Conservation (phyloP, 2,888 invertebrate genomes). For the Eupeodes luniger region DNA sequence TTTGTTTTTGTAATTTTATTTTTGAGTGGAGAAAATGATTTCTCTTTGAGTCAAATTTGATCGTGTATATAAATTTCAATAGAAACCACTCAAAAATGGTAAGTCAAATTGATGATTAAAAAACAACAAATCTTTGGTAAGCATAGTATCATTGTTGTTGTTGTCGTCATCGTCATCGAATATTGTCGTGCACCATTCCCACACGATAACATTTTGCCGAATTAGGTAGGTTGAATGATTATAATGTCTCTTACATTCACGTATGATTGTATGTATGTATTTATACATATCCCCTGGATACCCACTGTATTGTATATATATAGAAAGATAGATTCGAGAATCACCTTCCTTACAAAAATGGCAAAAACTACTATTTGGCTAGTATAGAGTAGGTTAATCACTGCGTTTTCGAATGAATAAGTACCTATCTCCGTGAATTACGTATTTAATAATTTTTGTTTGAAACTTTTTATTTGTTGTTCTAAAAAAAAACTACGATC, state of each 20-base stretch:
- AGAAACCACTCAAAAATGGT: slow-evolving; percentile 57
- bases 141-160: background rate
- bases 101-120: slow-evolving; percentile 17
- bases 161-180: slow-evolving; percentile 25
- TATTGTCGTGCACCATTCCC: slow-evolving; percentile 63
- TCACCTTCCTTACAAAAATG: slow-evolving; percentile 71
- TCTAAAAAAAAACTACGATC: slow-evolving; percentile 1
- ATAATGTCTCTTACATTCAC: slow-evolving; percentile 50
- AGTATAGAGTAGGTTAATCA: slow-evolving; percentile 74
- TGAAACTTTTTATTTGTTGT: slow-evolving; percentile 23
- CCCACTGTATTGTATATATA: slow-evolving; percentile 44
- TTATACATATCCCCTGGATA: slow-evolving; percentile 1
- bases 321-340: slow-evolving; percentile 44
- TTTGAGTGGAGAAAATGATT: slow-evolving; percentile 51
- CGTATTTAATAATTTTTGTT: slow-evolving; percentile 5
- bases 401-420: slow-evolving; percentile 61
- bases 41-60: slow-evolving; percentile 66
- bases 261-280: background rate
- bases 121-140: slow-evolving; percentile 32
- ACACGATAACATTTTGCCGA: slow-evolving; percentile 71
- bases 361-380: slow-evolving; percentile 71
- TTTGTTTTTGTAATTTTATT: background rate
- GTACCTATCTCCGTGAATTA: slow-evolving; percentile 19
- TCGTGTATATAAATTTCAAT: slow-evolving; percentile 14
- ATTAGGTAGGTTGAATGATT: slow-evolving; percentile 73